Base-by-base conservation (phyloP, 2,797 vertebrate genomes). In the Orientallactaga sibirica region DNA sequence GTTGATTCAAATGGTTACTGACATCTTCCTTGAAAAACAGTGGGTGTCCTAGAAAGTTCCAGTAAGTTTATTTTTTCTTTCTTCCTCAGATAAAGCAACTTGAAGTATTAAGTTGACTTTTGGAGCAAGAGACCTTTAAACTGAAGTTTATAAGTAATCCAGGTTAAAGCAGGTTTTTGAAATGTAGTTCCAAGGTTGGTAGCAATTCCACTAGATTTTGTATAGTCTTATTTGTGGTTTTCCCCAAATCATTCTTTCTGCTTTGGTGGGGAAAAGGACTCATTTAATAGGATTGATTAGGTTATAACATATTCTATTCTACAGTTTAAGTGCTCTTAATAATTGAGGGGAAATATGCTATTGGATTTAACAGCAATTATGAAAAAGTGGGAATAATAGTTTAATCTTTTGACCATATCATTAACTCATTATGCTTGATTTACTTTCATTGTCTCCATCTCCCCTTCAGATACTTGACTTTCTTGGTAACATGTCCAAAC, bases 121-220 rank as follows among this genome's bases (percentile, higher is more conserved):
- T 0, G 93, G 95, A 88, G 91, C 90, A 94, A 95, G 95, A 97
- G 86, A 37, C 94, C 94, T 96, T 97, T 94, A 84, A 88, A 64
- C 76, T 48, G 66, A 93, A 95, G 90, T 92, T 96, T 64, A 43
- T 93, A 82, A 96, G 68, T 97, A 95, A 91, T 91, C 88, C 92
- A 93, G 48, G 77, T 78, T 90, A 92, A 97, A 96, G 92, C 92
- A 84, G n/a, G 8, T 16, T 83, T 97, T 84, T 96, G 93, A 92
- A 75, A 97, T 97, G 97, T 97, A 87, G 91, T 97, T 98, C 91
- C 7, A 1, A 96, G 67, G 88, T 91, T 97, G 93, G 86, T 96
- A 97, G 89, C 94, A 97, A n/a, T 96, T 83, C 96, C 95, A 92
- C 95, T 97, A 95, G 97, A 90, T 97, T 97, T 97, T 97, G 95